A percentile compares a stretch with the other conserved stretches of the same genome.
These are phyloP conservation scores for Automeris io DNA, from an alignment of 2,888 invertebrate species.

Conservation along the genomic window DNA sequence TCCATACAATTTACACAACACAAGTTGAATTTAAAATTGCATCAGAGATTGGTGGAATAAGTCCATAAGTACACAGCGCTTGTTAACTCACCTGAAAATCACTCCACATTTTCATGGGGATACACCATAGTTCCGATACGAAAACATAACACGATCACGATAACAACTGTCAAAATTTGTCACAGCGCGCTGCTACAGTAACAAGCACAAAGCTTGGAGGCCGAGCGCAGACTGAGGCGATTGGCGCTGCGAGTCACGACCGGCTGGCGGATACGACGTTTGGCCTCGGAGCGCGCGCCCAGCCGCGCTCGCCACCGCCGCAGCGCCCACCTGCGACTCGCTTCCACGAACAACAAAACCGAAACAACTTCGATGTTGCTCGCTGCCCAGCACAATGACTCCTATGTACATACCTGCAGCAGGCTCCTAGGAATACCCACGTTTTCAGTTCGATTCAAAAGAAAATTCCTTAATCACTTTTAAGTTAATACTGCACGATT, in stretches of 20 bases:
- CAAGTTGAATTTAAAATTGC: neutral
- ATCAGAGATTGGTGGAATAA: neutral
- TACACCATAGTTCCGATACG: conserved; percentile 76
- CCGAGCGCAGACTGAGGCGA: conserved; percentile 67
- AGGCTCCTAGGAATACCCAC: conserved; percentile 40
- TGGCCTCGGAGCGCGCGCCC: conserved; percentile 26
- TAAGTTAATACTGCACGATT: neutral
- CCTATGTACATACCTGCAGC: conserved; percentile 28
- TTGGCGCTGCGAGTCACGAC: conserved; percentile 16
- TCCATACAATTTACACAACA: no score
- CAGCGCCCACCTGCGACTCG: conserved; percentile 69
- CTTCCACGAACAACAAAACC: conserved; percentile 68
- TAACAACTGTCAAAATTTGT: conserved; percentile 73
- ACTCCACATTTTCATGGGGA: conserved; percentile 77
- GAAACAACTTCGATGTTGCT: conserved; percentile 40
- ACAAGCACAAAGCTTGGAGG: conserved; percentile 53
- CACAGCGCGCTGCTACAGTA: conserved; percentile 62
- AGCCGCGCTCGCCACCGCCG: conserved; percentile 28
- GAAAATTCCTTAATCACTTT: conserved; percentile 10
- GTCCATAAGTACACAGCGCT: neutral
- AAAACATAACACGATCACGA: conserved; percentile 76
- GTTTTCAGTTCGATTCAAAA: conserved; percentile 22
- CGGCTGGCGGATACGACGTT: conserved; percentile 33
- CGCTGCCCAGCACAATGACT: conserved; percentile 41
- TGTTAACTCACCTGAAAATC: conserved; percentile 67